phyloP scores from a whole-genome alignment of 2,113 vertebrate species.

The Poeciliopsis retropinna region DNA sequence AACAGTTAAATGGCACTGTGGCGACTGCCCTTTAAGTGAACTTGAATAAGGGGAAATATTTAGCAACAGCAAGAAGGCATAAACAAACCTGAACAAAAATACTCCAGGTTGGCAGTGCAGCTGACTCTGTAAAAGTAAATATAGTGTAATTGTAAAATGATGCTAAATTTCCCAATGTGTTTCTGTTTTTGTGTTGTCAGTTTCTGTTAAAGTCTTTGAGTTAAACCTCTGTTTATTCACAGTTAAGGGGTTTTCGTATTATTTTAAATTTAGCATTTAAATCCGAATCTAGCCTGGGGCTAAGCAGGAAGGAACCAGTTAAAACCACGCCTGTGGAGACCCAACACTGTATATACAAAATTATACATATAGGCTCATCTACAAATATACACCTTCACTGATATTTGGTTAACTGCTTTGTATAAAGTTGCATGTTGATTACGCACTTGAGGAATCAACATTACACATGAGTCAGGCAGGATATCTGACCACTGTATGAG shows the following conservation, averaged over 20 bases:
- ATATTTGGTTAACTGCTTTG: background rate
- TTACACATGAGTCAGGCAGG: background rate
- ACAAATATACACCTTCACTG: background rate
- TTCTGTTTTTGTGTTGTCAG: background rate
- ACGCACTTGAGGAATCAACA: background rate
- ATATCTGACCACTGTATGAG: background rate
- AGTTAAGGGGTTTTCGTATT: background rate
- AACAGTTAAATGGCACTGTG: conserved; percentile 35
- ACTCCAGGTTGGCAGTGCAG: conserved; percentile 23
- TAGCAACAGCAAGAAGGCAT: conserved; percentile 20
- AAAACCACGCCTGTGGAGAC: no score
- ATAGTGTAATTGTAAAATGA: background rate
- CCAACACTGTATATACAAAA: background rate
- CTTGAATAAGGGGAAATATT: conserved; percentile 17
- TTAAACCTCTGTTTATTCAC: background rate
- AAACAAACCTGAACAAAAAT: conserved; percentile 32
- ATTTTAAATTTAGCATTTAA: background rate
- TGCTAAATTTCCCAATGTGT: no score
- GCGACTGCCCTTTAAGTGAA: conserved; percentile 44
- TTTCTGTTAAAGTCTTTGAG: background rate
- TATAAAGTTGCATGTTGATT: no score
- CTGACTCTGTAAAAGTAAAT: background rate
- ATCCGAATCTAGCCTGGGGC: no score
- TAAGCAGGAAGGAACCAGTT: no score
- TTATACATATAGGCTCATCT: background rate